A percentile compares a stretch with the other conserved stretches of the same genome.
Conservation (phyloP, 2,888 invertebrate genomes). For the Odontocolon sp. region DNA sequence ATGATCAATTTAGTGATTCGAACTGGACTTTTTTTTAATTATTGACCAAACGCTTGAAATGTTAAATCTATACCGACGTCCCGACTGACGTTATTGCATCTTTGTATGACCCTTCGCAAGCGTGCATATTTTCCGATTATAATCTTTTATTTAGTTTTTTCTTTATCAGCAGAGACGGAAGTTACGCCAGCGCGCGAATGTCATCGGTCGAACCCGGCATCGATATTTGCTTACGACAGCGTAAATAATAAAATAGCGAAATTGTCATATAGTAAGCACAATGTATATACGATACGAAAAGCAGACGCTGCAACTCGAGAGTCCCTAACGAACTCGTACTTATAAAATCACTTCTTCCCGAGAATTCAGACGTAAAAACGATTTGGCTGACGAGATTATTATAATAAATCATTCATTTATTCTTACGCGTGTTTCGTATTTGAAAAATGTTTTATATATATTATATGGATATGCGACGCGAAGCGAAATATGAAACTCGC, state of each 20-base stretch:
- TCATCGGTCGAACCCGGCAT: conserved; percentile 6
- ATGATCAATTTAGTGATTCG: not conserved
- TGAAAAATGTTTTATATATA: conserved; percentile 1
- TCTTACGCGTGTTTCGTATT: not conserved
- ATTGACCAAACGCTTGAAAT: conserved; percentile 41
- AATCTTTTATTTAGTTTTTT: conserved; percentile 18
- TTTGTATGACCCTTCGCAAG: conserved; percentile 43
- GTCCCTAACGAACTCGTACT: conserved; percentile 44
- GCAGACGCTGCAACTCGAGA: conserved; percentile 39
- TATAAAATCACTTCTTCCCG: conserved; percentile 35
- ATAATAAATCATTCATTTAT: conserved; percentile 18
- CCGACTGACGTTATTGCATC: conserved; percentile 51
- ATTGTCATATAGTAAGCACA: conserved; percentile 46
- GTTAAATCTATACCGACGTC: conserved; percentile 37
- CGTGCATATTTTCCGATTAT: conserved; percentile 34
- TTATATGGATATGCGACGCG: conserved; percentile 3
- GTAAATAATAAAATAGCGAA: conserved; percentile 38
- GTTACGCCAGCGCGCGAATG: conserved; percentile 16
- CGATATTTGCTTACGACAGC: conserved; percentile 30
- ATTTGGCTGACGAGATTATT: conserved; percentile 44
- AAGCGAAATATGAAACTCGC: conserved; percentile 17
- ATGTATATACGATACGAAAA: conserved; percentile 55
- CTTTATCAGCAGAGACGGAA: conserved; percentile 31
- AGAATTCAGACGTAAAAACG: conserved; percentile 39
- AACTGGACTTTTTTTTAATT: not conserved